Base-by-base conservation (phyloP, 2,888 invertebrate genomes). In the Orthosia cruda region DNA sequence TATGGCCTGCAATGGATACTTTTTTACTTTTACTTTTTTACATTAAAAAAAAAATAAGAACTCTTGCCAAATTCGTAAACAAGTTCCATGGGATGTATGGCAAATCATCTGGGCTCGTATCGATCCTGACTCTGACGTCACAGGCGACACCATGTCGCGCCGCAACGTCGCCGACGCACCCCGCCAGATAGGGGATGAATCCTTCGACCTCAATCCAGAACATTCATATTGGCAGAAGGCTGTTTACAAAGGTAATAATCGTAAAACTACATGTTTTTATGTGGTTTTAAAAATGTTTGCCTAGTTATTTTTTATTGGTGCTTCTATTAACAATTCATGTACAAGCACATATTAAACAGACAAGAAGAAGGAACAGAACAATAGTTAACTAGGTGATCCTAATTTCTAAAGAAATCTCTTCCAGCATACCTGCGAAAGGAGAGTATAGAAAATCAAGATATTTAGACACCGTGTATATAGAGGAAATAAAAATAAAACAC, bases 121-220 rank as follows among this genome's bases (percentile, higher is more conserved):
- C 92, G 95, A 95, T 93, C 89, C 87, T 32, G 73, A 70, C 63
- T 63, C 88, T 94, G 94, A 94, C 93, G 95, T 95, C 92, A 94
- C 88, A 79, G 93, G 95, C 96, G 95, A 91, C 96, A 64, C 11
- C 5, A 9, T 12, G 96, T 76, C 96, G 94, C 96, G 96, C 85
- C 95, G 74, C 20, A 62, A 61, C 86, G 96, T 88, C 96, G 95
- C 95, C 94, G 89, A 92, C 92, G 91, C 93, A 93, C 91, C 91
- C 91, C 80, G 80, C 79, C 82, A 86, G 76, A 84, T 79, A 84
- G 89, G 92, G 94, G 93, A 93, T 92, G 92, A 91, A 91, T 90
- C 91, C 88, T 84, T 83, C 88, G 93, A 93, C 95, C 95, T 90
- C 92, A 84, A 92, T 94, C 64, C 67, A 61, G 54, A 69, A 82